Evolutionary conservation across 1,140 invertebrate genomes (phyloP).

Genomic region (Ceratosolen solmsi): DNA sequence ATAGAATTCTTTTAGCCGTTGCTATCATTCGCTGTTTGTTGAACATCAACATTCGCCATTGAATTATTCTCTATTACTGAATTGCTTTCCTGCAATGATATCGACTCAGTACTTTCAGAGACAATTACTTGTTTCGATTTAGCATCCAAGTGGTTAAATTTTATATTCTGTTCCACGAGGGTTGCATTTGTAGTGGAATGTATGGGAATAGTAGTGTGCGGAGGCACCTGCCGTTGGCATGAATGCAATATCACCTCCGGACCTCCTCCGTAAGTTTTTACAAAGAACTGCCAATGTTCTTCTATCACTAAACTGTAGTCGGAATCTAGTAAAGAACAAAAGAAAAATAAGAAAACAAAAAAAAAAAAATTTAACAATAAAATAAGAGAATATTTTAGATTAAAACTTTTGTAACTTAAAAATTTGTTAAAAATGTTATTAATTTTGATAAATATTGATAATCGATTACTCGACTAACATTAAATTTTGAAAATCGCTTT

Average conservation of each 20-base stretch:
- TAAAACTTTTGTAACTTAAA: too few species aligned
- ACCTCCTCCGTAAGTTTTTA: constrained; percentile 88
- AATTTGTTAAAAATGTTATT: too few species aligned
- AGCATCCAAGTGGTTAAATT: constrained; percentile 60
- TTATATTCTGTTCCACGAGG: constrained; percentile 63
- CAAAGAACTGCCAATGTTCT: constrained; percentile 89
- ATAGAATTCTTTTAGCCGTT: constrained; percentile 53
- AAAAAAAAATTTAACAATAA: too few species aligned
- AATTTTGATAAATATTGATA: too few species aligned
- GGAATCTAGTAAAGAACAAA: constrained; percentile 76
- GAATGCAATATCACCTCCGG: constrained; percentile 81
- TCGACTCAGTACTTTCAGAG: constrained; percentile 67
- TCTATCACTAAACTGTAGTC: constrained; percentile 89
- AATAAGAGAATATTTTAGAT: too few species aligned
- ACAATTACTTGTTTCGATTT: constrained; percentile 63
- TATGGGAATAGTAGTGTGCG: constrained; percentile 67
- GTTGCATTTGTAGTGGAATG: constrained; percentile 70
- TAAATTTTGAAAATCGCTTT: too few species aligned
- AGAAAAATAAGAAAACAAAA: too few species aligned
- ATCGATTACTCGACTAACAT: too few species aligned
- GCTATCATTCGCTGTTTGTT: constrained; percentile 63
- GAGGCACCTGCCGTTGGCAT: constrained; percentile 63
- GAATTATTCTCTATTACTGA: constrained; percentile 53
- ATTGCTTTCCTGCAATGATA: constrained; percentile 66
- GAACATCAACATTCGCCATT: constrained; percentile 61